Evolutionary conservation across 2,113 vertebrate species (phyloP).

Genomic region (Catagonus wagneri): DNA sequence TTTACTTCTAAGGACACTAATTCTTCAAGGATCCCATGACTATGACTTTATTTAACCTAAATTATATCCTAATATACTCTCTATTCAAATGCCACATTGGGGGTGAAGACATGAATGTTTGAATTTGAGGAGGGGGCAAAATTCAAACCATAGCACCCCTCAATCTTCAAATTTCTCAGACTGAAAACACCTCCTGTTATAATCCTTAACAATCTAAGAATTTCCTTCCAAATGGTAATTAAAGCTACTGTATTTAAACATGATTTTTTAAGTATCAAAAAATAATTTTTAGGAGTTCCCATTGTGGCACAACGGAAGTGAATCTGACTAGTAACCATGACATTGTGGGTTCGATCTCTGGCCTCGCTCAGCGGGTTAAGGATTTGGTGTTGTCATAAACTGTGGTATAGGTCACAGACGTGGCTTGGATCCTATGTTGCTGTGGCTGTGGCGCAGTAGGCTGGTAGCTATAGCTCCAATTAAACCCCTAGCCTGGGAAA

Average conservation of each 20-base stretch:
- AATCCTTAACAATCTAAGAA: background rate
- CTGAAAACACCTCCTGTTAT: background rate
- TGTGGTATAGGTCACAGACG: too few relatives aligned
- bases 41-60: background rate
- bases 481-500: too few relatives aligned
- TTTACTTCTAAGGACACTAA: background rate
- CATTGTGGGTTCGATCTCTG: too few relatives aligned
- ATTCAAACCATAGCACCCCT: background rate
- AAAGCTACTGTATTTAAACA: background rate
- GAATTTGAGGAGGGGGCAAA: background rate
- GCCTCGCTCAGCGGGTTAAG: too few relatives aligned
- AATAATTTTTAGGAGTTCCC: too few relatives aligned
- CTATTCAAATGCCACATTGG: background rate
- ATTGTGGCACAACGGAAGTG: too few relatives aligned
- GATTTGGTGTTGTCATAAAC: too few relatives aligned
- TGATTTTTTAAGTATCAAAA: background rate
- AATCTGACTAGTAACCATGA: too few relatives aligned
- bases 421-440: too few relatives aligned
- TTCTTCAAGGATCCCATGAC: background rate
- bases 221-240: background rate
- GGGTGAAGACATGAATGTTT: background rate
- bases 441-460: too few relatives aligned
- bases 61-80: background rate
- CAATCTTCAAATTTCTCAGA: background rate
- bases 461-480: too few relatives aligned